Conservation (phyloP, 2,113 vertebrate species). For the Lota lota region DNA sequence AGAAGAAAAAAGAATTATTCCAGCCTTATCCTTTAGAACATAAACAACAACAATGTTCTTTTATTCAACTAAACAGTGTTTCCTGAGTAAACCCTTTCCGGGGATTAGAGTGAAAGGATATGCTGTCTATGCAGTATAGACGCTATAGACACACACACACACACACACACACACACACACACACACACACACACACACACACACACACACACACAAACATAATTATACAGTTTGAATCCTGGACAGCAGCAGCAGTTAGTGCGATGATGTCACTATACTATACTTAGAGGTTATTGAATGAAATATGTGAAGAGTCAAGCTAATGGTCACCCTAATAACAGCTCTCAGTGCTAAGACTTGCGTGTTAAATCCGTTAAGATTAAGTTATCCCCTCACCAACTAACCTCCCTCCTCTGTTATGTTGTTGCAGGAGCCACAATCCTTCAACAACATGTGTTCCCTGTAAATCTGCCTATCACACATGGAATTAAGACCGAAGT, state of each 20-base stretch:
- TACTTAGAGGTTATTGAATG: not conserved
- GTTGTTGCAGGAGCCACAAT: constrained; percentile 17
- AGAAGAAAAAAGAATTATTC: too few relatives aligned
- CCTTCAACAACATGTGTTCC: constrained; percentile 48
- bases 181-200: too few relatives aligned
- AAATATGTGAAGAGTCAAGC: constrained; percentile 23
- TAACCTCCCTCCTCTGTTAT: constrained; percentile 16
- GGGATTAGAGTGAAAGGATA: too few relatives aligned
- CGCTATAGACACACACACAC: not conserved
- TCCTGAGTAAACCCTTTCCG: too few relatives aligned
- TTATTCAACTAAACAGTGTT: too few relatives aligned
- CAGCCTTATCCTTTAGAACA: too few relatives aligned
- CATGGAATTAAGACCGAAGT: constrained; percentile 15
- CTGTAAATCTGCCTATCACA: constrained; percentile 24
- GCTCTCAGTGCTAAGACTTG: constrained; percentile 14
- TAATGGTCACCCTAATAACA: constrained; percentile 10
- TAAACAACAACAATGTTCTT: too few relatives aligned
- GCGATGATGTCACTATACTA: too few relatives aligned
- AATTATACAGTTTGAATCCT: not conserved
- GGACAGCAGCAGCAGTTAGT: too few relatives aligned
- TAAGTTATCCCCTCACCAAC: constrained; percentile 25
- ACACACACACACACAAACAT: not conserved
- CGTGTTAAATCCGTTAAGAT: constrained; percentile 27
- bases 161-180: too few relatives aligned
- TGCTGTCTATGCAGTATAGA: too few relatives aligned